Percentiles rank a stretch among this genome's conserved stretches.
These are phyloP conservation scores for Tethya wilhelma DNA, from an alignment of 37 sponge, comb jelly and placozoan genomes.

Conservation along the genomic window DNA sequence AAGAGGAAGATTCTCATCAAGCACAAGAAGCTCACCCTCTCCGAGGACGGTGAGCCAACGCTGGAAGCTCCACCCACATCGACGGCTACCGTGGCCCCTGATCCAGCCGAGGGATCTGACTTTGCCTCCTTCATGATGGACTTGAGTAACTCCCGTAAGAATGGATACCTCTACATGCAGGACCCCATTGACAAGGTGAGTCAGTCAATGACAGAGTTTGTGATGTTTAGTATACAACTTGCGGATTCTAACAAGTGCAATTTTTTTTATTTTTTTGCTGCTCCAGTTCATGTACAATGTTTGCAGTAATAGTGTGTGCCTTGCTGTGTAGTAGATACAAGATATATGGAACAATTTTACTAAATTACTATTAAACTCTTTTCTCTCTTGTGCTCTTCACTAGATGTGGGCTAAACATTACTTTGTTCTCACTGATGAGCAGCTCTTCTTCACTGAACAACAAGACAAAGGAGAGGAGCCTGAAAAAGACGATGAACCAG, in stretches of 20 bases:
- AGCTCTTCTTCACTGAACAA: slow-evolving; percentile 82
- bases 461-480: slow-evolving; percentile 80
- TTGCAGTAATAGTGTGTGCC: too few relatives aligned
- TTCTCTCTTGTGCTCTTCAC: not conserved
- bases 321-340: too few relatives aligned
- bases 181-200: slow-evolving; percentile 90
- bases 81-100: not conserved
- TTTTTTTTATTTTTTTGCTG: too few relatives aligned
- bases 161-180: slow-evolving; percentile 85
- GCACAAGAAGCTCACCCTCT: slow-evolving; percentile 40
- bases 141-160: slow-evolving; percentile 75
- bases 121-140: slow-evolving; percentile 54
- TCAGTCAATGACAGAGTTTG: not conserved
- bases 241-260: too few relatives aligned
- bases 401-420: slow-evolving; percentile 84
- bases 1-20: slow-evolving; percentile 91
- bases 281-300: too few relatives aligned
- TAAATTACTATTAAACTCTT: too few relatives aligned
- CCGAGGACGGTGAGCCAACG: slow-evolving; percentile 24
- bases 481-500: slow-evolving; percentile 60
- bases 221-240: too few relatives aligned
- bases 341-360: too few relatives aligned
- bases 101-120: slow-evolving; percentile 14
- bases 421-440: slow-evolving; percentile 84
- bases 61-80: not conserved